Percentiles rank a stretch among this genome's conserved stretches.
Evolutionary conservation across 2,797 vertebrate species (phyloP).

Genomic region (Anguilla marmorata): DNA sequence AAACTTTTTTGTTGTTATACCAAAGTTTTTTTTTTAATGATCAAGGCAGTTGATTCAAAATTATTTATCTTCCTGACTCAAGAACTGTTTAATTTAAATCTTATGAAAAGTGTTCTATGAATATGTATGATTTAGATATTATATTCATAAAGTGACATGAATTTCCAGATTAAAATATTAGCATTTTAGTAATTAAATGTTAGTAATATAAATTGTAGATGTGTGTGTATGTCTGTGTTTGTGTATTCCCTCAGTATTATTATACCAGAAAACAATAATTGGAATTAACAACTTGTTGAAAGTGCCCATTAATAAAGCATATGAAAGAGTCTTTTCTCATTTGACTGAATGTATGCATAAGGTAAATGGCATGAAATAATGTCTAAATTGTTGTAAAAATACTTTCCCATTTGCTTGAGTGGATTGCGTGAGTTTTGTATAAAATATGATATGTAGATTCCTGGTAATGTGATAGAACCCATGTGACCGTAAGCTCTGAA

Average conservation of each 20-base stretch:
- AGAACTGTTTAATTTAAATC: neutral
- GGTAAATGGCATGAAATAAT: neutral
- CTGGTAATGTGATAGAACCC: neutral
- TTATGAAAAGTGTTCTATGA: neutral
- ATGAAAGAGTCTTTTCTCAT: neutral
- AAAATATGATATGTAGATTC: neutral
- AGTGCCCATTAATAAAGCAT: neutral
- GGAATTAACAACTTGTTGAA: neutral
- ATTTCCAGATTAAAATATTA: neutral
- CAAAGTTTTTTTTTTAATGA: neutral
- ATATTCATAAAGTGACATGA: neutral
- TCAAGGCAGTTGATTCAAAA: neutral
- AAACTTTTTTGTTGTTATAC: neutral
- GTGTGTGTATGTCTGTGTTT: neutral
- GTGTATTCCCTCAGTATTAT: neutral
- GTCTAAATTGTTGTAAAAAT: neutral
- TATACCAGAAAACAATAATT: neutral
- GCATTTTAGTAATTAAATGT: neutral
- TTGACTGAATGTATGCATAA: neutral
- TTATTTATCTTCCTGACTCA: neutral
- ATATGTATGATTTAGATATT: neutral
- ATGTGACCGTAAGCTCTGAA: neutral
- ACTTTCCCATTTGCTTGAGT: neutral
- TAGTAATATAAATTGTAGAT: neutral
- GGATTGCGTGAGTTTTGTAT: neutral